phyloP scores from a whole-genome alignment of 2,113 vertebrate species.

The Pollachius pollachius region DNA sequence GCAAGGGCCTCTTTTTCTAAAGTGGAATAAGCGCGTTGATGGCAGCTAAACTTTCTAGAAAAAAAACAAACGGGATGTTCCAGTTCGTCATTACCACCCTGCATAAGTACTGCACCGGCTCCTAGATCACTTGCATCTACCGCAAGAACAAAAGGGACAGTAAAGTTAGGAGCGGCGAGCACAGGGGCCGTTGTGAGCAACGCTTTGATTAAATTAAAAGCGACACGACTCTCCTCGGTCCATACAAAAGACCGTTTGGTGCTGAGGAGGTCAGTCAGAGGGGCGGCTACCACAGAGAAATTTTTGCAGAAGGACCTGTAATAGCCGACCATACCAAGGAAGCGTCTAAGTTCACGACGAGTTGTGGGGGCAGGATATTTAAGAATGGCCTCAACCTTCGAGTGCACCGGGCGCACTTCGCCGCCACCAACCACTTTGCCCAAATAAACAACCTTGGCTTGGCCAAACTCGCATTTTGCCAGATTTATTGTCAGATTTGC shows the following conservation, averaged over 20 bases:
- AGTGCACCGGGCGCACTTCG: background rate
- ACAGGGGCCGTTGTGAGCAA: too few species aligned
- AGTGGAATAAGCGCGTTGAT: background rate
- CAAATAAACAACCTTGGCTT: background rate
- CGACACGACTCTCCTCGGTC: too few species aligned
- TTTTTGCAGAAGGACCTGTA: too few species aligned
- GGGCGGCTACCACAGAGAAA: too few species aligned
- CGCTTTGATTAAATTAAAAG: too few species aligned
- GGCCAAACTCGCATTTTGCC: background rate
- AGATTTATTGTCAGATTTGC: background rate
- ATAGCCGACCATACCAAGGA: too few species aligned
- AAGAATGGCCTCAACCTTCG: background rate
- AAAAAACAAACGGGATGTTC: background rate
- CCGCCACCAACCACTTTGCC: background rate
- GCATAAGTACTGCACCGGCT: background rate
- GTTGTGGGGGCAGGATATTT: background rate
- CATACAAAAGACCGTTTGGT: too few species aligned
- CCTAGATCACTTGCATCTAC: slow-evolving; percentile 3
- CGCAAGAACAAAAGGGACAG: background rate
- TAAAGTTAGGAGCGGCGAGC: too few species aligned
- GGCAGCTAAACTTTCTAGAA: background rate
- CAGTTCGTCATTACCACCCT: background rate
- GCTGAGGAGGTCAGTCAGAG: too few species aligned
- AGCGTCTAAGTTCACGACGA: background rate
- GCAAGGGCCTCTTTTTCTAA: background rate